Conservation (phyloP, 2,797 vertebrate genomes). For the Lindbergichthys nudifrons region DNA sequence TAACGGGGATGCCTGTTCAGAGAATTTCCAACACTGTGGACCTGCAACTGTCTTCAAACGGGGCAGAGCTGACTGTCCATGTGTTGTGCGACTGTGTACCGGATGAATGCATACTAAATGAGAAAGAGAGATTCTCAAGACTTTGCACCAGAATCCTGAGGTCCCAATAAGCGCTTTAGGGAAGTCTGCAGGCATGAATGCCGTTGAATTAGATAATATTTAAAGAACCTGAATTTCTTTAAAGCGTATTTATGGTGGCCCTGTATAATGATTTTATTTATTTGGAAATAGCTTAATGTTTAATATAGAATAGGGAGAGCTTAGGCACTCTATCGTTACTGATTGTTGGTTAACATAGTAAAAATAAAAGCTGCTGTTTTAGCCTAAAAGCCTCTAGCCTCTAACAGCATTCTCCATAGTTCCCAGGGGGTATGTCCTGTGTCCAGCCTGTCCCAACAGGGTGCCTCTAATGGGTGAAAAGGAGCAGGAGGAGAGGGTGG, state of each 20-base stretch:
- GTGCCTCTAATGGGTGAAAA: constrained; percentile 48
- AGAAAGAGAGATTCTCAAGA: constrained; percentile 33
- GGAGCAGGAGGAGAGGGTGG: constrained; percentile 17
- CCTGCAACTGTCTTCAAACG: constrained; percentile 38
- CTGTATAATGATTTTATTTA: constrained; percentile 52
- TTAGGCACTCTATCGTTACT: constrained; percentile 17
- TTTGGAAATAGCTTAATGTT: constrained; percentile 57
- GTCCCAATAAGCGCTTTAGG: constrained; percentile 51
- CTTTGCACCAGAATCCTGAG: constrained; percentile 15
- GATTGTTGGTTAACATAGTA: constrained; percentile 22
- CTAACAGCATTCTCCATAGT: neutral
- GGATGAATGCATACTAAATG: constrained; percentile 41
- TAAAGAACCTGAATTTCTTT: constrained; percentile 41
- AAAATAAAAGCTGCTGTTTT: constrained; percentile 30
- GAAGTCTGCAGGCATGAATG: constrained; percentile 39
- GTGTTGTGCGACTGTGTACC: constrained; percentile 36
- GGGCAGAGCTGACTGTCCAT: constrained; percentile 37
- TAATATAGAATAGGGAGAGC: constrained; percentile 51
- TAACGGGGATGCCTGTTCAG: constrained; percentile 46
- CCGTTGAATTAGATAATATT: constrained; percentile 42
- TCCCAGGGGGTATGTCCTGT: constrained; percentile 20
- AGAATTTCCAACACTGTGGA: constrained; percentile 18
- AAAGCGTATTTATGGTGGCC: constrained; percentile 39
- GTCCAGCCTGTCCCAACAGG: constrained; percentile 33
- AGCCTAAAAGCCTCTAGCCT: constrained; percentile 8